Evolutionary conservation across 2,888 invertebrate genomes (phyloP).

Genomic region (Drosophila differens): DNA sequence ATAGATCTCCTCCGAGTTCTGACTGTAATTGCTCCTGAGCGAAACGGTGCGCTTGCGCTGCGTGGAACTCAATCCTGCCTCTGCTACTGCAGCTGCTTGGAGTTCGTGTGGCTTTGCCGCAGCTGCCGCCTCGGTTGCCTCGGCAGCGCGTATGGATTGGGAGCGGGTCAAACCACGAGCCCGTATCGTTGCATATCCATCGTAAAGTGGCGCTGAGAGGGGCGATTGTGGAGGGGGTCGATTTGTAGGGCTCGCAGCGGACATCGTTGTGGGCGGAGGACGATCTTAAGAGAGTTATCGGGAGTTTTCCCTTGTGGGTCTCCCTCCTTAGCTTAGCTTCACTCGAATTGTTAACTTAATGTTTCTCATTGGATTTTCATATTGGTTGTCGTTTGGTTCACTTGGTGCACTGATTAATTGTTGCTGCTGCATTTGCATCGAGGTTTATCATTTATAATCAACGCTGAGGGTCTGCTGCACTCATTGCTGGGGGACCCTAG

Average conservation of each 20-base stretch:
- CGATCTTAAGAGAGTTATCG: not conserved
- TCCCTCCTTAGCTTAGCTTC: conserved; percentile 8
- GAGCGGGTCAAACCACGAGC: conserved; percentile 86
- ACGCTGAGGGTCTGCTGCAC: conserved; percentile 49
- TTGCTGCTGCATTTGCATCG: conserved; percentile 59
- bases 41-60: conserved; percentile 82
- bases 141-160: conserved; percentile 84
- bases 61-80: not conserved
- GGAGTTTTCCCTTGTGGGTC: not conserved
- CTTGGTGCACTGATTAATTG: conserved; percentile 80
- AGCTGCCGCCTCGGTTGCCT: conserved; percentile 76
- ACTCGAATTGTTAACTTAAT: conserved; percentile 27
- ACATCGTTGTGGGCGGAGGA: conserved; percentile 57
- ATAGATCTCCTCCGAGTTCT: conserved; percentile 78
- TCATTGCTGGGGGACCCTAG: conserved; percentile 60
- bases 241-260: conserved; percentile 67
- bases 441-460: conserved; percentile 63
- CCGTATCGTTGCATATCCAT: conserved; percentile 95
- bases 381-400: conserved; percentile 51
- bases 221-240: conserved; percentile 68
- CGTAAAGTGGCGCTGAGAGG: conserved; percentile 88
- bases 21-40: conserved; percentile 78
- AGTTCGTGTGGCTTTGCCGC: conserved; percentile 53
- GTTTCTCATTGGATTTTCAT: conserved; percentile 67
- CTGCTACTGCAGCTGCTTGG: conserved; percentile 9